Evolutionary conservation across 2,888 invertebrate genomes (phyloP), one percentile per base, ranked within the genome.

Genomic region (Melanophora roralis): DNA sequence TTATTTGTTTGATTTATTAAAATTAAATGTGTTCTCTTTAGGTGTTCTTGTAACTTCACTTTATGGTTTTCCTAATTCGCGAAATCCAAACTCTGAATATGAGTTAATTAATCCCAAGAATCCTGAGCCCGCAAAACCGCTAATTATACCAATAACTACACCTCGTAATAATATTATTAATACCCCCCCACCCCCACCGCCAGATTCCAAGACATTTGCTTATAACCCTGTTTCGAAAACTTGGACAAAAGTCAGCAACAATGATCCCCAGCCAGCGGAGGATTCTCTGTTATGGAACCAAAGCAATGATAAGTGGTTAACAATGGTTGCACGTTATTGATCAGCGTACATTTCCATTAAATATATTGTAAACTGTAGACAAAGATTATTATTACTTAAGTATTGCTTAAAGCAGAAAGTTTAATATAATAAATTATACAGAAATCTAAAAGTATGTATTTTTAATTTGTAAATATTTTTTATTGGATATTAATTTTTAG

Each of bases 291-390:
- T 86, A 9, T 89, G 89, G 89, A 89, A 89, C 82, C 89, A 89
- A 74, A 85, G 79, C 81, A 89, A 89, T 43, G 89, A 89, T 82
- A 89, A 88, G 65, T 89, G 87, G 87, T 75, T 89, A n/a, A 88
- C 88, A 19, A 77, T 84, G 82, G 55, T 57, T 0, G 47, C 74
- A n/a, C 80, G 68, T 16, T 53, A 78, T 64, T 82, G 47, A 75
- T 38, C 1, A 3, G 19, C 1, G 23, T 32, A 34, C 7, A 27
- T 23, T 23, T 55, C 1, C 12, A 34, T 34, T 45, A 38, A 38
- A 38, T 11, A 38, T 27, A 27, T 5, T 27, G 27, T 27, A 27
- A n/a, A 6, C 6, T 27, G 27, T 27, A 5, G 27, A 5, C 3
- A 27, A 3, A 27, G 27, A 27, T 27, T 27, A 6, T 27, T 27